Evolutionary conservation across 2,113 vertebrate species (phyloP).

Genomic region (Malurus alboscapulatus): DNA sequence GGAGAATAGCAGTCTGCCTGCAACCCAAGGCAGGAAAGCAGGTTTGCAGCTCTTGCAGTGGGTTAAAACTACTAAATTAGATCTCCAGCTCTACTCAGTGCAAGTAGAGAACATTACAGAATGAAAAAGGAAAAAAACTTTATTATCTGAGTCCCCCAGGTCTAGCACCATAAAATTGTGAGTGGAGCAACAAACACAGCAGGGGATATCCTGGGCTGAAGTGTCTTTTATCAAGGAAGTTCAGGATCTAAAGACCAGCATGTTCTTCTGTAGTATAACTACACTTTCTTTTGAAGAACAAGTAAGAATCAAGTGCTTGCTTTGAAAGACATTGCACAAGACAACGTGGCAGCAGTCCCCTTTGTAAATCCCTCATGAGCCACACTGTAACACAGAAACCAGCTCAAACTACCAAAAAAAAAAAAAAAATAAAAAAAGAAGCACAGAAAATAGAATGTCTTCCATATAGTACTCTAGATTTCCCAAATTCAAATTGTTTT

Average conservation of each 20-base stretch:
- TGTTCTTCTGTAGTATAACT: neutral
- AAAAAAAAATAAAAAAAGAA: too few species aligned
- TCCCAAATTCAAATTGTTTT: neutral
- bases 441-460: neutral
- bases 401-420: accelerated
- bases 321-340: neutral
- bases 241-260: neutral
- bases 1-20: neutral
- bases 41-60: neutral
- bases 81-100: neutral
- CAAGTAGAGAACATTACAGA: neutral
- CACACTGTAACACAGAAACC: neutral
- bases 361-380: neutral
- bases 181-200: neutral
- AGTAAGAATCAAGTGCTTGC: neutral
- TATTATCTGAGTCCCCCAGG: neutral
- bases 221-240: neutral
- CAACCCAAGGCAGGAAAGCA: neutral
- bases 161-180: neutral
- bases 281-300: neutral
- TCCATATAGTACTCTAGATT: neutral
- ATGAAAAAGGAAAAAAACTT: neutral
- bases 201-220: neutral
- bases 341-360: neutral
- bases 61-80: neutral